Evolutionary conservation across 2,888 invertebrate species (phyloP).

Genomic region (Chrysina gloriosa): DNA sequence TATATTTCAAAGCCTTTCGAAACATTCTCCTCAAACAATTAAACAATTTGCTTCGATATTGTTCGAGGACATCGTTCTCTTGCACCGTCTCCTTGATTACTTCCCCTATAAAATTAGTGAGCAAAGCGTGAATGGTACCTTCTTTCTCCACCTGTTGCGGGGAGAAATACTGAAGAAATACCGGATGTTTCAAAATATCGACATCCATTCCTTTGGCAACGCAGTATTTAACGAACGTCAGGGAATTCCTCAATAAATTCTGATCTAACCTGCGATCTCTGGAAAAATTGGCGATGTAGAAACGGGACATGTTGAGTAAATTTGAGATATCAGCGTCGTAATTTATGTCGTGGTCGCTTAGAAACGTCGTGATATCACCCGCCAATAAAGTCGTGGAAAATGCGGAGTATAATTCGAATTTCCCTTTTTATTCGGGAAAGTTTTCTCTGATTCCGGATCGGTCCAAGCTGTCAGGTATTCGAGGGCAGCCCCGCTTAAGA

Average conservation of each 20-base stretch:
- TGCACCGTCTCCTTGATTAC: slow-evolving; percentile 39
- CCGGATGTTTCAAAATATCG: slow-evolving; percentile 62
- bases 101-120: slow-evolving; percentile 25
- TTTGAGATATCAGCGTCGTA: slow-evolving; percentile 31
- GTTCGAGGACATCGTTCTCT: slow-evolving; percentile 60
- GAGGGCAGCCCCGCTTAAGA: slow-evolving; percentile 58
- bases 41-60: slow-evolving; percentile 70
- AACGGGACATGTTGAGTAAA: slow-evolving; percentile 53
- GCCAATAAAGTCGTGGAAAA: slow-evolving; percentile 52
- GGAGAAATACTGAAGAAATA: slow-evolving; percentile 62
- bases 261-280: slow-evolving; percentile 37
- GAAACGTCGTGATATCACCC: slow-evolving; percentile 49
- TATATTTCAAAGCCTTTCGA: slow-evolving; percentile 49
- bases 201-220: slow-evolving; percentile 31
- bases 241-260: slow-evolving; percentile 49
- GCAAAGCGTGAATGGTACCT: slow-evolving; percentile 20
- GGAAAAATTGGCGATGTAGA: slow-evolving; percentile 54
- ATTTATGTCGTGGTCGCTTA: slow-evolving; percentile 8
- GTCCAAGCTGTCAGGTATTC: slow-evolving; percentile 70
- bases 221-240: slow-evolving; percentile 49
- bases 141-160: slow-evolving; percentile 56
- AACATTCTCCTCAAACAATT: slow-evolving; percentile 64
- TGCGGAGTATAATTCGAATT: slow-evolving; percentile 48
- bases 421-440: slow-evolving; percentile 52
- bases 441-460: slow-evolving; percentile 43